phyloP scores from a whole-genome alignment of 1,140 invertebrate genomes.

The Drosophila tani region DNA sequence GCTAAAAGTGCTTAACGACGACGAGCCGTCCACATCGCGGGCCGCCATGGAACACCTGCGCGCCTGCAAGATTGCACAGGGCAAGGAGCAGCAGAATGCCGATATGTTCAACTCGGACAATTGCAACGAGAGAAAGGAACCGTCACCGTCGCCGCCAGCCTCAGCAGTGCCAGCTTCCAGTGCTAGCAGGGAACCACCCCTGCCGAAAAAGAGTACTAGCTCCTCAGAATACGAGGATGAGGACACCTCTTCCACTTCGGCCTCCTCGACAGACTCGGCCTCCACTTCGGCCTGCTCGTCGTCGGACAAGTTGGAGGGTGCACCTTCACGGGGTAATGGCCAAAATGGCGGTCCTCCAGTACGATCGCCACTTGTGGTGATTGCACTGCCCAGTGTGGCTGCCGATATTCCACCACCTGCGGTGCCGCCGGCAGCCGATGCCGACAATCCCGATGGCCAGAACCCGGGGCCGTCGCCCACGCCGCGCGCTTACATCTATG shows the following conservation, averaged over 20 bases:
- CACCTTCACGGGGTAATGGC: constrained; percentile 30
- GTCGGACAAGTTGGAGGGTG: constrained; percentile 60
- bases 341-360: constrained; percentile 29
- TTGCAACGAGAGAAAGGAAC: constrained; percentile 53
- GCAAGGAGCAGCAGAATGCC: constrained; percentile 27
- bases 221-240: constrained; percentile 66
- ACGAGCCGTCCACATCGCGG: constrained; percentile 73
- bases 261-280: constrained; percentile 40
- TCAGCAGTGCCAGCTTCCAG: constrained; percentile 7
- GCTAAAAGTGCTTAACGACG: constrained; percentile 59
- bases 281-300: constrained; percentile 62
- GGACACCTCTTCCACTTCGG: constrained; percentile 65
- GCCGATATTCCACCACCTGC: constrained; percentile 17
- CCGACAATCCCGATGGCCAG: constrained; percentile 6
- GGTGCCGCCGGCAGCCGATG: constrained; percentile 39
- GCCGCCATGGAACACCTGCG: constrained; percentile 60
- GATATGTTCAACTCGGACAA: constrained; percentile 52
- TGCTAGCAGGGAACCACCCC: neutral
- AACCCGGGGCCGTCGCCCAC: constrained; percentile 4
- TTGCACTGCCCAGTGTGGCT: constrained; percentile 43
- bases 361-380: constrained; percentile 57
- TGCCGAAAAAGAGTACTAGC: neutral
- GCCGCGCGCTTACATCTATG: constrained; percentile 59
- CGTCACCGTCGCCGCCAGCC: neutral
- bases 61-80: constrained; percentile 47